These are phyloP conservation scores for Latrodectus hesperus DNA, from an alignment of 2,888 invertebrate genomes.

Conservation along the genomic window DNA sequence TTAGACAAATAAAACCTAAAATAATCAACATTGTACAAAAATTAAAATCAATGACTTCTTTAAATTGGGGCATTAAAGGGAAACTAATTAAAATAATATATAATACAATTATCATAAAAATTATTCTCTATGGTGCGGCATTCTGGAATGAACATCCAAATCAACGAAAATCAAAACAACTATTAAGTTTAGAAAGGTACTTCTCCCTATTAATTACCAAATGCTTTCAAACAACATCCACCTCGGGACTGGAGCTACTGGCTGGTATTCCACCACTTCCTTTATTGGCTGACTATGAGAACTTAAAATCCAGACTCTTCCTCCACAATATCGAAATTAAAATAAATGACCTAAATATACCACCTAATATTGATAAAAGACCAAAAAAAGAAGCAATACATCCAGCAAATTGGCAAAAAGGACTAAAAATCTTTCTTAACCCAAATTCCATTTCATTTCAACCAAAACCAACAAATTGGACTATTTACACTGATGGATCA, in stretches of 20 bases:
- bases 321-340: neutral
- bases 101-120: neutral
- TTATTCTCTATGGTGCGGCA: neutral
- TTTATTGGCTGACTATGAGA: no score
- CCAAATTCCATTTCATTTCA: neutral
- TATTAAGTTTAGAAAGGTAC: neutral
- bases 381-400: neutral
- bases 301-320: neutral
- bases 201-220: neutral
- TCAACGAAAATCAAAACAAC: neutral
- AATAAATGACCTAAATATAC: neutral
- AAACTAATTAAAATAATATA: neutral
- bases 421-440: neutral
- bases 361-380: neutral
- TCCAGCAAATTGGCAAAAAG: neutral
- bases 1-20: neutral
- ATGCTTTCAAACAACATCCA: neutral
- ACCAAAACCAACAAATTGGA: neutral
- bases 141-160: neutral
- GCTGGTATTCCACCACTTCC: no score
- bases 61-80: neutral
- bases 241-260: no score
- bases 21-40: neutral
- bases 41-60: neutral
- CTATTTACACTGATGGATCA: neutral